Conservation (phyloP, 2,797 vertebrate genomes). For the Sphenopsis melanotis region DNA sequence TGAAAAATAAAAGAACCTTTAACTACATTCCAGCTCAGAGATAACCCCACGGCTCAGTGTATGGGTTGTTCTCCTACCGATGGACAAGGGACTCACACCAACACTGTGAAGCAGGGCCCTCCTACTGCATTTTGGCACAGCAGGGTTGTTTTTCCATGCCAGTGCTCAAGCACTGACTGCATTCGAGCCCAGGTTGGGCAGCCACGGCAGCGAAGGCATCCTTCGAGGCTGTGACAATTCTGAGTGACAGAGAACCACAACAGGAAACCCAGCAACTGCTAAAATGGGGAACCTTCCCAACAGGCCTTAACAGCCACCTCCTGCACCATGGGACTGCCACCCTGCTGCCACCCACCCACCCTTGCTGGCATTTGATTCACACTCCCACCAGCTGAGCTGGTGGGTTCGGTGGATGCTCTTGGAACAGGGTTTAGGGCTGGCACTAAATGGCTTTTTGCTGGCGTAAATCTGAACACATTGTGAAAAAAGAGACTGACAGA, state of each 20-base stretch:
- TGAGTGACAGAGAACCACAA: not conserved
- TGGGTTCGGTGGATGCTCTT: not conserved
- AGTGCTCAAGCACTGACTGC: not conserved
- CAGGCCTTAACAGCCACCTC: not conserved
- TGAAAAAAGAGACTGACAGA: not conserved
- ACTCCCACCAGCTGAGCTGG: not conserved
- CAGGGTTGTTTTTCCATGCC: not conserved
- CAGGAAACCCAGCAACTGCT: constrained; percentile 47
- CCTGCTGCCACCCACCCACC: not conserved
- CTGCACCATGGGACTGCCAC: fast-evolving
- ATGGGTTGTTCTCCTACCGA: not conserved
- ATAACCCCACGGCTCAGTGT: fast-evolving
- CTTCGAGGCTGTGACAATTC: not conserved
- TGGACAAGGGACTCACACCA: not conserved
- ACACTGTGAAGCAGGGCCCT: not conserved
- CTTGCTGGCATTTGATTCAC: not conserved
- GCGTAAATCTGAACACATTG: not conserved
- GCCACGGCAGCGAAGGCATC: fast-evolving
- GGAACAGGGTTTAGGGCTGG: not conserved
- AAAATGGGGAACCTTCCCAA: not conserved
- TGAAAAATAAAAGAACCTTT: not conserved
- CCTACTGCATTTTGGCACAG: not conserved
- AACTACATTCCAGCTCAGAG: not conserved
- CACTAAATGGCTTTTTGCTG: not conserved
- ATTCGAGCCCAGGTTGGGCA: not conserved